These are phyloP conservation scores for Panonychus citri DNA, from an alignment of 1,140 invertebrate genomes.

Conservation along the genomic window DNA sequence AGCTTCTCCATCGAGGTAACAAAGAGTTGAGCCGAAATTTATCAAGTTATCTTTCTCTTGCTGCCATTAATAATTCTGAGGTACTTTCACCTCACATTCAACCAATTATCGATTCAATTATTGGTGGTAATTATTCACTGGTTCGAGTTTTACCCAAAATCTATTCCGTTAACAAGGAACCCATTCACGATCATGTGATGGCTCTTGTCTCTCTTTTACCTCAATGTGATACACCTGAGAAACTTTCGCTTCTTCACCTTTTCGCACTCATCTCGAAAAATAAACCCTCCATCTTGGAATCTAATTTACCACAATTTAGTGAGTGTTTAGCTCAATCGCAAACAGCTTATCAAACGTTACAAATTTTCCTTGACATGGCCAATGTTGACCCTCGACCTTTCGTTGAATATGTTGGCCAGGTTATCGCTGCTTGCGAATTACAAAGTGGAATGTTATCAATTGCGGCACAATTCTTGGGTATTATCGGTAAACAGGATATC, in stretches of 20 bases:
- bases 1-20: conserved; percentile 70
- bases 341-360: conserved; percentile 36
- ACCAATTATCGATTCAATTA: conserved; percentile 65
- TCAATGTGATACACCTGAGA: conserved; percentile 55
- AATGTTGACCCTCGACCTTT: conserved; percentile 37
- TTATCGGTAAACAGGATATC: conserved; percentile 22
- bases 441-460: conserved; percentile 36
- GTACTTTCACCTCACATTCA: conserved; percentile 60
- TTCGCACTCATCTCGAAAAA: conserved; percentile 53
- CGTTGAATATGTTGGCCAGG: conserved; percentile 37
- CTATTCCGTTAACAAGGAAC: conserved; percentile 57
- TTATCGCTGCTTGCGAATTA: conserved; percentile 38
- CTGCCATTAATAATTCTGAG: conserved; percentile 69
- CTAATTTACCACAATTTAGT: conserved; percentile 46
- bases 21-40: conserved; percentile 64
- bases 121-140: conserved; percentile 60
- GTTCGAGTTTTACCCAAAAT: conserved; percentile 62
- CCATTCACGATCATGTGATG: conserved; percentile 55
- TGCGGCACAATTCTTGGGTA: conserved; percentile 22
- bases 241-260: conserved; percentile 50
- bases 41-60: conserved; percentile 68
- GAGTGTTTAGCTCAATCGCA: conserved; percentile 36
- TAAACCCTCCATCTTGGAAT: conserved; percentile 48
- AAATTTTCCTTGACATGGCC: conserved; percentile 51
- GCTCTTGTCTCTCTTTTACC: conserved; percentile 52